Evolutionary conservation across 2,888 invertebrate genomes (phyloP).

Genomic region (Eristalinus sepulchralis): DNA sequence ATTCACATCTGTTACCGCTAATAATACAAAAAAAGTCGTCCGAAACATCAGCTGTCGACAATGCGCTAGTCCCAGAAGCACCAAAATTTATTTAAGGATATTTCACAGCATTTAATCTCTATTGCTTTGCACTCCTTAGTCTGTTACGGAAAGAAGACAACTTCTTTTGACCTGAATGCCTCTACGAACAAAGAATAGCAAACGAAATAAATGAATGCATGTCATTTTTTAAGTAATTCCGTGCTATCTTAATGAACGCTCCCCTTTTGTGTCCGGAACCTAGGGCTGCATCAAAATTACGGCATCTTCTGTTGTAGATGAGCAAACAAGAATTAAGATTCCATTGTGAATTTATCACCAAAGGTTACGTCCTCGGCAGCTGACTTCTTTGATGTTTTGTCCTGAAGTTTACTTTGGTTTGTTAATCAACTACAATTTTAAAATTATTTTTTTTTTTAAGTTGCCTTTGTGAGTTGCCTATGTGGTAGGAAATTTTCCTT

Average conservation of each 20-base stretch:
- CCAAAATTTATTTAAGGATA: too few species aligned
- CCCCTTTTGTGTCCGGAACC: not conserved
- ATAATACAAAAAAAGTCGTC: too few species aligned
- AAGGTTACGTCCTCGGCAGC: not conserved
- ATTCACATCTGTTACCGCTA: too few species aligned
- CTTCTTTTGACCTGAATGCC: not conserved
- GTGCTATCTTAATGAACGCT: not conserved
- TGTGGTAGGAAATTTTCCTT: too few species aligned
- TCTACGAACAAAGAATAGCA: not conserved
- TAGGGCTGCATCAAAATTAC: not conserved
- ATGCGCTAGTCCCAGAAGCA: too few species aligned
- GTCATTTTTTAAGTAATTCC: not conserved
- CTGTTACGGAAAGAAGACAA: not conserved
- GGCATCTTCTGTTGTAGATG: not conserved
- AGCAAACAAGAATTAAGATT: not conserved
- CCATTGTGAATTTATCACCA: not conserved
- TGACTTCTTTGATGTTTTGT: not conserved
- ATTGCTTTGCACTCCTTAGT: not conserved
- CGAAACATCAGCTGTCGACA: too few species aligned
- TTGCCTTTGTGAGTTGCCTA: too few species aligned
- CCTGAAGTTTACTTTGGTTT: not conserved
- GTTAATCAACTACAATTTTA: not conserved
- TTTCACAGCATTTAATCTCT: not conserved
- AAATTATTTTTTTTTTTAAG: not conserved
- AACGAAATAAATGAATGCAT: not conserved